These are phyloP conservation scores for Latrodectus hesperus DNA, from an alignment of 2,888 invertebrate genomes.

Conservation along the genomic window DNA sequence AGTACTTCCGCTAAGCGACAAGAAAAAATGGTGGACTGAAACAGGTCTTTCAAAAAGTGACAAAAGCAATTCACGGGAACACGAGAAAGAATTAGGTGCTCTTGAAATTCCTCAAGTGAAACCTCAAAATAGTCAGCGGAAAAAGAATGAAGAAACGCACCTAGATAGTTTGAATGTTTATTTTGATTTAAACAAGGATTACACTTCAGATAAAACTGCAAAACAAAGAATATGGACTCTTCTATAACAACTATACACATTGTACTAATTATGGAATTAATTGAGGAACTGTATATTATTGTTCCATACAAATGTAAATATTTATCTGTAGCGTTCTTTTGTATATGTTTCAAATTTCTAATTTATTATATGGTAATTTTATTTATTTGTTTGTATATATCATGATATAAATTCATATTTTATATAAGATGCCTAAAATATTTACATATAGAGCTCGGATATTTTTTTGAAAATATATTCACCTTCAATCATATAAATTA, in stretches of 20 bases:
- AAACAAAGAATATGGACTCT: slow-evolving; percentile 22
- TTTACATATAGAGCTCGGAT: no score
- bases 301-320: no score
- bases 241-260: background rate
- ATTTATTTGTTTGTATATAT: no score
- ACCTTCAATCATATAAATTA: no score
- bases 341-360: no score
- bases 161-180: slow-evolving; percentile 9
- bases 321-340: no score
- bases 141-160: slow-evolving; percentile 17
- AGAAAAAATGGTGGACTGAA: slow-evolving; percentile 33
- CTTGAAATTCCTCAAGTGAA: background rate
- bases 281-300: no score
- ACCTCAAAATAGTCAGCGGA: background rate
- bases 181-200: slow-evolving; percentile 10
- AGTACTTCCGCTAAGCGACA: background rate
- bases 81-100: background rate
- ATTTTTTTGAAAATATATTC: no score
- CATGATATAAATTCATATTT: no score
- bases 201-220: slow-evolving; percentile 5
- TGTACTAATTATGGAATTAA: no score
- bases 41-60: background rate
- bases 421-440: no score
- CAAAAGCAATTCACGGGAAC: background rate
- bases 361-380: no score